Base-by-base conservation (phyloP, 2,888 invertebrate genomes). In the Morpho achilles region DNA sequence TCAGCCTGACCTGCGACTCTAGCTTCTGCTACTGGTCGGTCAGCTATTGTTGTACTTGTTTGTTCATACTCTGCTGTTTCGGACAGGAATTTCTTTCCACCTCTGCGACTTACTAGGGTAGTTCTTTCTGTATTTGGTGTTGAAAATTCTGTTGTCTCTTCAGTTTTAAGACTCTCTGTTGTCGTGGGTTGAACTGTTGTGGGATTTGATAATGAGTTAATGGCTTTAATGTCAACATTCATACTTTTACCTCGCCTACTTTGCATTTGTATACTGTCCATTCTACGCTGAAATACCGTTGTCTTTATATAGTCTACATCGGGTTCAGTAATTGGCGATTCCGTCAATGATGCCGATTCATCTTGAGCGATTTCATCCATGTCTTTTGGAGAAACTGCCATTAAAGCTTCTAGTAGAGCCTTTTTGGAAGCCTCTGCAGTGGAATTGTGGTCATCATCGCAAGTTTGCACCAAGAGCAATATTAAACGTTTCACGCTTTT, bases 401-500 rank as follows among this genome's bases (percentile, higher is more conserved):
- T 92, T 8, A 95, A 75, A 4, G 95, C 95, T 70, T 94, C 93
- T 7, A 95, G 78, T 51, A 95, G 79, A 40, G 94, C 93, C 66
- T 93, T 93, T 67, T 94, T 93, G 5, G 95, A 94, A 58, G 94
- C 93, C 69, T 95, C 94, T 64, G 93, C 91, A 0, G 94, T 95
- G 56, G 93, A 93, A 69, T 94, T 94, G 70, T 93, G 93, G 70
- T 93, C 93, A 53, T 94, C 93, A 68, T 94, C 94, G 73, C 96
- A 96, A 59, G 95, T 95, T 70, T 95, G 96, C 22, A 96, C 95
- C 60, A 96, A 82, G 39, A 96, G 79, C 41, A 96, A 82, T 59
- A 96, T 94, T 41, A 96, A 84, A 64, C 95, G 91, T 53, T 94
- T 91, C 0, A 96, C 95, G 0, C 95, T 93, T 58, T 94, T 94